Evolutionary conservation across 2,888 invertebrate genomes (phyloP), one percentile per base, ranked within the genome.

Genomic region (Formica aserva): DNA sequence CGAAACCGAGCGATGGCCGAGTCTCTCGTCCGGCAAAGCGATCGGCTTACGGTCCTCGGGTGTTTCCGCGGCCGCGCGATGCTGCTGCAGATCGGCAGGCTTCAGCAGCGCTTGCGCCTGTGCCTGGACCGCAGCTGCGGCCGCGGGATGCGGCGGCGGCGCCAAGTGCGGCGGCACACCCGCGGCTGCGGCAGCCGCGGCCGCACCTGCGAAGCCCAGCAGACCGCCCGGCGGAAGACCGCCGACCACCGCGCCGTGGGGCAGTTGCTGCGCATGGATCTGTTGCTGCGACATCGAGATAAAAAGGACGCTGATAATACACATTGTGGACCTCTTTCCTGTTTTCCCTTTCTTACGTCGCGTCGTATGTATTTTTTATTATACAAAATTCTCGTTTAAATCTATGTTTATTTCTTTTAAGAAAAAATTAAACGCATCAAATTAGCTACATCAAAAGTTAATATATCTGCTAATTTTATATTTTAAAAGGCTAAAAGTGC

Each of bases 221-320:
- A 96, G 95, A 92, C 95, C 96, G 88, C 95, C 95, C 86, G 95
- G 95, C 90, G 95, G 96, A 95, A 91, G 93, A 92, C 93, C 92
- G 71, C 91, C 95, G 89, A 96, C 95, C 85, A 96, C 95, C 91
- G 96, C 95, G n/a, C 95, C 96, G 87, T 97, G 97, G 67, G 96
- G 96, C 91, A 98, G 96, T 94, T 97, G 98, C 93, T 98, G 97
- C 90, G 98, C 98, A 95, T 98, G 98, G 95, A 98, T 98, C 96
- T 98, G 98, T 97, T 98, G 98, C 98, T 98, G 82, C 22, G 60
- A 52, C 18, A 22, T 32, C 65, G 55, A 67, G 89, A 48, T 18
- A 76, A 76, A 26, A 65, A 62, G 6, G 3, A 8, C 9, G 0
- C 3, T 15, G 26, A 22, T 74, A 26, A 22, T 62, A 15, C 1